These are phyloP conservation scores for Villa cingulata DNA, from an alignment of 2,888 invertebrate species.

Conservation along the genomic window DNA sequence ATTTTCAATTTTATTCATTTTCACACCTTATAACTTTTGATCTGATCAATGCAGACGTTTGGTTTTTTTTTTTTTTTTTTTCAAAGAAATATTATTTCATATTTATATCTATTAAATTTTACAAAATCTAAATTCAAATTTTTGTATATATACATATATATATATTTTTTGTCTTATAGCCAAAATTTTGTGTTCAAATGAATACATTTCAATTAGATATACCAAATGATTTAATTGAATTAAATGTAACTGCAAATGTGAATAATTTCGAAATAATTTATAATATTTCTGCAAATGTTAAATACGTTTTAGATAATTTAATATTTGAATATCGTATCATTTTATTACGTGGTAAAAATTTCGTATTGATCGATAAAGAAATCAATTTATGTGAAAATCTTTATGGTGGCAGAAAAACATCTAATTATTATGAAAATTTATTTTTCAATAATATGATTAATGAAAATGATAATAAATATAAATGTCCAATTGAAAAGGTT, in stretches of 20 bases:
- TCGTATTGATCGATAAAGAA: not conserved
- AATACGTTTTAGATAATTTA: not conserved
- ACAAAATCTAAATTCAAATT: too few relatives aligned
- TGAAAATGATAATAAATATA: not conserved
- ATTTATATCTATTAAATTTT: too few relatives aligned
- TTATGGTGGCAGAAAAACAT: not conserved
- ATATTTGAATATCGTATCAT: not conserved
- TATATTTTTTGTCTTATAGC: not conserved
- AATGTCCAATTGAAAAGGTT: not conserved
- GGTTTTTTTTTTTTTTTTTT: too few relatives aligned
- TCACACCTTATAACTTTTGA: too few relatives aligned
- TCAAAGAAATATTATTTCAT: too few relatives aligned
- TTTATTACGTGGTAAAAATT: not conserved
- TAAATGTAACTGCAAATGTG: not conserved
- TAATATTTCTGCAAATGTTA: not conserved
- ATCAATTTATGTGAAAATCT: not conserved
- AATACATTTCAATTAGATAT: not conserved
- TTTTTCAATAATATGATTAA: not conserved
- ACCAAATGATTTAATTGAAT: not conserved
- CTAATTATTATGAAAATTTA: too few relatives aligned
- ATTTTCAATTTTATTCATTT: too few relatives aligned
- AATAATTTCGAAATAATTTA: not conserved
- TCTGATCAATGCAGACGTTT: not conserved
- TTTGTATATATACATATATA: too few relatives aligned
- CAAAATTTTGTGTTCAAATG: not conserved